Evolutionary conservation across 2,888 invertebrate species (phyloP).

Genomic region (Drosophila borborema): DNA sequence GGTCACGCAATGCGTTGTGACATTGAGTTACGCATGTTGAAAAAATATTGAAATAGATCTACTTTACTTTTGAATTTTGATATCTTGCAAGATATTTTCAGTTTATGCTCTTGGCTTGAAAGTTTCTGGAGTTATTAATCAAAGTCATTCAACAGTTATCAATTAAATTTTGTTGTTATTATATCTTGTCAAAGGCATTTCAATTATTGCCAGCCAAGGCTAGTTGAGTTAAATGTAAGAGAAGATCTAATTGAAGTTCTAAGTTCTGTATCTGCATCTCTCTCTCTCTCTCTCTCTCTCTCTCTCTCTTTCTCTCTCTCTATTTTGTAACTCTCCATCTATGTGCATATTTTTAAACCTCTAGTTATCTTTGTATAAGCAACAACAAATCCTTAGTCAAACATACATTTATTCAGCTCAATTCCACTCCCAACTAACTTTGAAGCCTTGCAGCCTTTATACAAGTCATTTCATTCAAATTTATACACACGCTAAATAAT

Average conservation of each 20-base stretch:
- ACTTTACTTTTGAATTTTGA: not conserved
- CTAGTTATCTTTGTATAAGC: not conserved
- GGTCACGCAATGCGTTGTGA: conserved; percentile 61
- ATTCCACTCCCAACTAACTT: too few relatives aligned
- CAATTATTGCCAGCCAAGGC: too few relatives aligned
- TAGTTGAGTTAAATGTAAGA: too few relatives aligned
- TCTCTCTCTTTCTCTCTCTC: not conserved
- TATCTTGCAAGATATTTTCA: not conserved
- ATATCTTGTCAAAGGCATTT: too few relatives aligned
- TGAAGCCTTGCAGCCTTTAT: not conserved
- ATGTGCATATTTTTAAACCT: not conserved
- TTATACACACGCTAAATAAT: not conserved
- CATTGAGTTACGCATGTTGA: conserved; percentile 73
- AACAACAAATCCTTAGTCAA: too few relatives aligned
- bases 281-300: not conserved
- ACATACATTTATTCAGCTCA: too few relatives aligned
- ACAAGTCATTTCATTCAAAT: not conserved
- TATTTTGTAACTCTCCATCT: not conserved
- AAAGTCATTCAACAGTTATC: not conserved
- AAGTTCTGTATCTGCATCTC: too few relatives aligned
- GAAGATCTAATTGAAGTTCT: too few relatives aligned
- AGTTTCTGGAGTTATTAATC: not conserved
- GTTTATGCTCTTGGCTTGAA: not conserved
- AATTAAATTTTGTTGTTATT: too few relatives aligned
- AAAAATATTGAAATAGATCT: conserved; percentile 10